Percentiles rank a stretch among this genome's conserved stretches.
Evolutionary conservation across 92 coral and sea anemone genomes (phyloP).

Genomic region (Parazoanthus atlanticus): DNA sequence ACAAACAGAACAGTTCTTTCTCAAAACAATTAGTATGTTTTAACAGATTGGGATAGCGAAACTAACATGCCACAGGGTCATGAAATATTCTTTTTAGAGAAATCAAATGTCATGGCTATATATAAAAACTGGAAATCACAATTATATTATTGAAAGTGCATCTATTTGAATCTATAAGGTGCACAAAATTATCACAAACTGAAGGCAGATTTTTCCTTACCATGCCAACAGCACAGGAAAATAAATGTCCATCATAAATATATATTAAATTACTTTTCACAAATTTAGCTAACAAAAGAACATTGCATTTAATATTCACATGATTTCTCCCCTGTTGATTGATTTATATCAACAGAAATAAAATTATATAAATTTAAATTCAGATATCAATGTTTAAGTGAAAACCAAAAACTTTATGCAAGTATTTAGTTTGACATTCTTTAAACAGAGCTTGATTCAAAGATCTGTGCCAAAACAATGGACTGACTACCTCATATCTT

Average conservation of each 20-base stretch:
- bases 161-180: neutral
- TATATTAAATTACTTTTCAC: constrained; percentile 7
- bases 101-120: constrained; percentile 15
- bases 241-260: constrained; percentile 3
- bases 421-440: neutral
- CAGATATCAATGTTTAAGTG: neutral
- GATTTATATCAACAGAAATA: constrained; percentile 2
- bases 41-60: neutral
- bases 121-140: constrained; percentile 3
- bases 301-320: constrained; percentile 19
- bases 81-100: constrained; percentile 8
- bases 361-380: neutral
- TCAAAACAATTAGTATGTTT: neutral
- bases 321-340: constrained; percentile 5
- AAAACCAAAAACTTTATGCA: neutral
- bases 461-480: constrained; percentile 22
- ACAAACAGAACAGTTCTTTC: neutral
- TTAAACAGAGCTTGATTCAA: constrained; percentile 4
- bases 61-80: constrained; percentile 27
- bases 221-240: constrained; percentile 4
- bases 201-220: neutral
- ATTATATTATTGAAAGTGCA: neutral
- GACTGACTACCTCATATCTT: constrained; percentile 7
- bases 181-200: neutral
- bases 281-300: constrained; percentile 33